Percentiles rank a stretch among this genome's conserved stretches.
phyloP scores from a whole-genome alignment of 2,888 invertebrate species.

The Hemicrepidius hirtus region DNA sequence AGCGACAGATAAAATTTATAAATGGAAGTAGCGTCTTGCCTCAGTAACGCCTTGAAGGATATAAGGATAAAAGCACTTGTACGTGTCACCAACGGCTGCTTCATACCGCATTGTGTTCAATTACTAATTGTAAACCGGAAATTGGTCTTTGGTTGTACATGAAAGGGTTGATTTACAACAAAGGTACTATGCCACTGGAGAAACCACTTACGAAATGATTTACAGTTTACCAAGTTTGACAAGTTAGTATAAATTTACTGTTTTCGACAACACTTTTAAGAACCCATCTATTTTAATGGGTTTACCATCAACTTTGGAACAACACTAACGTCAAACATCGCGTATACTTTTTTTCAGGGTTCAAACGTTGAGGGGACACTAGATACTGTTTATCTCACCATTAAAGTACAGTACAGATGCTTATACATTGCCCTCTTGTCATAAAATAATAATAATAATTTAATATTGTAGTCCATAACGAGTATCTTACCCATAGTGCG shows the following conservation, averaged over 20 bases:
- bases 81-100: constrained; percentile 21
- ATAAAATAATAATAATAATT: too few relatives aligned
- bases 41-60: neutral
- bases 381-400: too few relatives aligned
- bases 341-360: too few relatives aligned
- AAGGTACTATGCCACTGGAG: constrained; percentile 12
- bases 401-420: too few relatives aligned
- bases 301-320: too few relatives aligned
- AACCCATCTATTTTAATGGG: too few relatives aligned
- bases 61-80: constrained; percentile 5
- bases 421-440: too few relatives aligned
- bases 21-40: constrained; percentile 3
- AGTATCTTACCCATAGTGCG: too few relatives aligned
- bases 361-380: too few relatives aligned
- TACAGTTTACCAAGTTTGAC: constrained; percentile 3
- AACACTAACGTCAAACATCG: too few relatives aligned
- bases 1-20: constrained; percentile 12
- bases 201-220: neutral
- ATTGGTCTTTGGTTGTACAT: constrained; percentile 5
- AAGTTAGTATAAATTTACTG: neutral
- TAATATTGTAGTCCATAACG: too few relatives aligned
- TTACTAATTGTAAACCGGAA: constrained; percentile 21
- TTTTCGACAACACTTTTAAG: neutral
- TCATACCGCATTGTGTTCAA: constrained; percentile 13
- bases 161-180: constrained; percentile 23